Evolutionary conservation across 2,888 invertebrate species (phyloP).

Genomic region (Apantesis nais): DNA sequence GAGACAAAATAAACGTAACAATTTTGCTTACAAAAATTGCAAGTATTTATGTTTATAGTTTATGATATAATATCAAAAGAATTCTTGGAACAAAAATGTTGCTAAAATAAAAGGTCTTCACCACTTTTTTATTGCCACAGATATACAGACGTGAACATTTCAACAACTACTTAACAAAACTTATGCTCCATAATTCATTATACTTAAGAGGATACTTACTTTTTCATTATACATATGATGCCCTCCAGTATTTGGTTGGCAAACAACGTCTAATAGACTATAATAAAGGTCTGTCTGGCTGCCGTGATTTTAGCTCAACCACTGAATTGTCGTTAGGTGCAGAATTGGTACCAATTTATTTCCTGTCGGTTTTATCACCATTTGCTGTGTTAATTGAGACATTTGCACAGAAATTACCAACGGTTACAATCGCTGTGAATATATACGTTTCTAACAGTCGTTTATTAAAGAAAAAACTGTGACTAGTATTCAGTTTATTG

Average conservation of each 20-base stretch:
- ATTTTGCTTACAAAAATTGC: neutral
- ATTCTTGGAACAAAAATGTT: neutral
- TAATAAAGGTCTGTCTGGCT: constrained; percentile 46
- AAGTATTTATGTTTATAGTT: neutral
- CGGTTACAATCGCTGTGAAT: constrained; percentile 54
- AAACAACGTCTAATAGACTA: constrained; percentile 55
- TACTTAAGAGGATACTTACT: constrained; percentile 32
- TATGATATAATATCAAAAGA: neutral
- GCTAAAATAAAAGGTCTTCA: neutral
- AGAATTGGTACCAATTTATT: constrained; percentile 73
- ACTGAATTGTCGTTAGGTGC: constrained; percentile 66
- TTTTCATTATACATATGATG: constrained; percentile 35
- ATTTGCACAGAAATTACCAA: constrained; percentile 73
- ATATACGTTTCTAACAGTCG: constrained; percentile 46
- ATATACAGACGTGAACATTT: constrained; percentile 23
- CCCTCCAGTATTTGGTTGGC: constrained; percentile 32
- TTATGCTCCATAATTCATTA: constrained; percentile 34
- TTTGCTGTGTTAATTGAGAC: constrained; percentile 77
- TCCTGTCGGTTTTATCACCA: constrained; percentile 70
- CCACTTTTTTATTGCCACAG: neutral
- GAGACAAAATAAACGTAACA: neutral
- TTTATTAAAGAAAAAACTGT: constrained; percentile 40
- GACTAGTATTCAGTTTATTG: neutral
- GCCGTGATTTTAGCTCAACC: constrained; percentile 55
- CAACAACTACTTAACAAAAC: constrained; percentile 30